Conservation (phyloP, 2,113 vertebrate species). For the Corapipo altera region DNA sequence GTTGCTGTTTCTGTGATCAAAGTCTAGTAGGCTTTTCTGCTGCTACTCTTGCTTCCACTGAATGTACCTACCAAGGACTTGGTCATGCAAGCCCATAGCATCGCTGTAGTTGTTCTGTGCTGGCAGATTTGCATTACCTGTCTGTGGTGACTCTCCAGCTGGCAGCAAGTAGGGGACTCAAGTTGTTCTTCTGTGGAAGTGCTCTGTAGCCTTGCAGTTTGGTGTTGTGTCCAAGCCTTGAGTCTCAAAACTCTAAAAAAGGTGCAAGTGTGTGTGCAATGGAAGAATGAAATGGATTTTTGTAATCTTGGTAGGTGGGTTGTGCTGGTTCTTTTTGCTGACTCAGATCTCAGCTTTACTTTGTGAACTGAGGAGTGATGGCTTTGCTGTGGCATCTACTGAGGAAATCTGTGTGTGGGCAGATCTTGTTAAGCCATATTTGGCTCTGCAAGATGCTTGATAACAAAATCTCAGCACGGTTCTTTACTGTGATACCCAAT, state of each 20-base stretch:
- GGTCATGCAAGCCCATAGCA: not conserved
- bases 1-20: not conserved
- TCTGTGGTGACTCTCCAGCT: not conserved
- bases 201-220: not conserved
- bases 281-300: not conserved
- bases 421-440: not conserved
- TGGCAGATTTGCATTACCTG: not conserved
- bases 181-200: not conserved
- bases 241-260: not conserved
- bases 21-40: not conserved
- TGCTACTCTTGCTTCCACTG: not conserved
- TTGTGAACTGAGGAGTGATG: not conserved
- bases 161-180: not conserved
- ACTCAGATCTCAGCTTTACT: not conserved
- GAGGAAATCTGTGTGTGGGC: not conserved
- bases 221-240: accelerated
- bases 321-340: not conserved
- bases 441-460: not conserved
- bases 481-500: not conserved
- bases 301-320: not conserved
- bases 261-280: not conserved
- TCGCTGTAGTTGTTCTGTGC: not conserved
- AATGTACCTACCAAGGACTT: not conserved
- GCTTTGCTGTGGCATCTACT: not conserved
- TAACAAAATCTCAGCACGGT: not conserved